These are phyloP conservation scores for Melierax canorus DNA, from an alignment of 2,113 vertebrate species.

Conservation along the genomic window DNA sequence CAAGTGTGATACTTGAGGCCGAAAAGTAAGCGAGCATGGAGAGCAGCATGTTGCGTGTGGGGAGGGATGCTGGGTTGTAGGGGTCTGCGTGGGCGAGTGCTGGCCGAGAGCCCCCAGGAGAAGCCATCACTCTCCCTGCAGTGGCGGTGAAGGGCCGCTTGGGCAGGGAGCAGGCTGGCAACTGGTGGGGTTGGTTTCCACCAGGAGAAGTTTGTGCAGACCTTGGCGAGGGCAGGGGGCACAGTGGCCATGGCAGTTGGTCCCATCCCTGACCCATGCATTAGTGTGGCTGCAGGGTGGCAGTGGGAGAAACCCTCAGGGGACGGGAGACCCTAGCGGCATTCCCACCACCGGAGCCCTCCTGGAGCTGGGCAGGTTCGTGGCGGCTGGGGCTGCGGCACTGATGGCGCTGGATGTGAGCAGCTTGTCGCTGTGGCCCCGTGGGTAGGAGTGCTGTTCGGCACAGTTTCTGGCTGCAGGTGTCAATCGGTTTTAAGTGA, in stretches of 20 bases:
- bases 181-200: not conserved
- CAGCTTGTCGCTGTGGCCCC: not conserved
- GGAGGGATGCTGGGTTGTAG: not conserved
- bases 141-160: not conserved
- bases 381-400: rapidly evolving
- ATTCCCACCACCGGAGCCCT: not conserved
- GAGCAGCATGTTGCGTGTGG: rapidly evolving
- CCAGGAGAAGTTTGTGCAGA: not conserved
- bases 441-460: not conserved
- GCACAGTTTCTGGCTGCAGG: not conserved
- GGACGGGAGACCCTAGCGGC: rapidly evolving
- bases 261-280: not conserved
- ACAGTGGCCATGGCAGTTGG: rapidly evolving
- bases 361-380: not conserved
- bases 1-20: not conserved
- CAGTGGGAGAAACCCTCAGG: not conserved
- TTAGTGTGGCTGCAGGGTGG: not conserved
- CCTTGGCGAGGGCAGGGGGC: not conserved
- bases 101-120: not conserved
- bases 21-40: not conserved
- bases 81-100: not conserved
- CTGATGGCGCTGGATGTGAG: rapidly evolving
- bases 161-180: not conserved
- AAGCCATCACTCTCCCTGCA: not conserved
- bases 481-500: not conserved